Percentiles rank a stretch among this genome's conserved stretches.
These are phyloP conservation scores for Drosophila borealis DNA, from an alignment of 2,888 invertebrate genomes.

Conservation along the genomic window DNA sequence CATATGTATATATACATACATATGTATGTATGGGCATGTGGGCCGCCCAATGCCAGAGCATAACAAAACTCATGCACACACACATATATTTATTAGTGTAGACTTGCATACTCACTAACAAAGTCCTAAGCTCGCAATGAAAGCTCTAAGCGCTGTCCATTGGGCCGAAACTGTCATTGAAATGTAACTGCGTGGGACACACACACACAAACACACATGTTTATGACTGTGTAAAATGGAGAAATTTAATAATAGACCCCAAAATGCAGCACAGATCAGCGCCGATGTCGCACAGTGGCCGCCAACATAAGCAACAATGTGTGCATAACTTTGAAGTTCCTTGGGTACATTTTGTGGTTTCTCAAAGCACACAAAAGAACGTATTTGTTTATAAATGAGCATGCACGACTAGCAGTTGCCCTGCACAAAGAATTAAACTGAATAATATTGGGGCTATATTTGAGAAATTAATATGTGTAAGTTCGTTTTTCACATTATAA, in stretches of 20 bases:
- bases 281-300: conserved; percentile 41
- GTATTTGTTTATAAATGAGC: not conserved
- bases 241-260: conserved; percentile 69
- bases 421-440: not conserved
- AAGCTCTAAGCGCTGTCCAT: conserved; percentile 38
- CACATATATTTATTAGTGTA: conserved; percentile 1
- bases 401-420: not conserved
- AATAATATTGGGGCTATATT: too few relatives aligned
- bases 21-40: conserved; percentile 34
- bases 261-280: conserved; percentile 36
- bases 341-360: conserved; percentile 6
- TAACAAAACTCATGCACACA: conserved; percentile 22
- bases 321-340: too few relatives aligned
- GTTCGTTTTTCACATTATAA: not conserved
- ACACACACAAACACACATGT: conserved; percentile 18
- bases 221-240: conserved; percentile 36
- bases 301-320: not conserved
- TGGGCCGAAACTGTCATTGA: conserved; percentile 59
- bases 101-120: conserved; percentile 13
- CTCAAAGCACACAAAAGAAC: not conserved
- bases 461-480: not conserved
- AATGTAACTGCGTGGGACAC: conserved; percentile 62
- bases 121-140: conserved; percentile 54
- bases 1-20: not conserved
- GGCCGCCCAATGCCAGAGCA: conserved; percentile 69